A percentile compares a stretch with the other conserved stretches of the same genome.
phyloP scores from a whole-genome alignment of 1,140 invertebrate species.

The Scaptomyza hsui region DNA sequence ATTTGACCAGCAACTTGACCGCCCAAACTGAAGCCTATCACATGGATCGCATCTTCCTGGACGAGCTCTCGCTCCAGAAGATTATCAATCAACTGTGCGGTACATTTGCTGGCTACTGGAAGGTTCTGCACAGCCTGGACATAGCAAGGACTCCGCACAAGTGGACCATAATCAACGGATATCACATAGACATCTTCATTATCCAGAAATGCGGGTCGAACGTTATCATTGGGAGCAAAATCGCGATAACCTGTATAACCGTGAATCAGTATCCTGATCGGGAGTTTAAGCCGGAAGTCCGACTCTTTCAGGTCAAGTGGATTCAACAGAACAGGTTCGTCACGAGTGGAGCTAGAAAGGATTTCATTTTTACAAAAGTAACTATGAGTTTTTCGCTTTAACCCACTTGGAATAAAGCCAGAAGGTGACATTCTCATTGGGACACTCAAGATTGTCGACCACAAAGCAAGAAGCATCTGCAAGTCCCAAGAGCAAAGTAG shows the following conservation, averaged over 20 bases:
- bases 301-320: slow-evolving; percentile 83
- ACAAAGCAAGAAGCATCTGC: slow-evolving; percentile 67
- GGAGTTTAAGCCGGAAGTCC: slow-evolving; percentile 84
- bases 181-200: slow-evolving; percentile 86
- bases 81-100: slow-evolving; percentile 87
- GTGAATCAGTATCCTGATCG: slow-evolving; percentile 87
- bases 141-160: slow-evolving; percentile 86
- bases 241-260: slow-evolving; percentile 87
- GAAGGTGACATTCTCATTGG: slow-evolving; percentile 86
- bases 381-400: background rate
- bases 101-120: slow-evolving; percentile 85
- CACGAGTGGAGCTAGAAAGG: slow-evolving; percentile 69
- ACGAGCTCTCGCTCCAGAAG: slow-evolving; percentile 86
- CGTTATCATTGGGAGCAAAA: slow-evolving; percentile 86
- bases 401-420: slow-evolving; percentile 86
- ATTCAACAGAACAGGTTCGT: slow-evolving; percentile 84
- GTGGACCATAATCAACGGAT: slow-evolving; percentile 86
- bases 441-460: slow-evolving; percentile 82
- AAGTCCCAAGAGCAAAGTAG: slow-evolving; percentile 38
- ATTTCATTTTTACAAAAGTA: too few relatives aligned
- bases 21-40: slow-evolving; percentile 96
- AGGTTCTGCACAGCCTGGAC: slow-evolving; percentile 85
- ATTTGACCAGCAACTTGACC: slow-evolving; percentile 93
- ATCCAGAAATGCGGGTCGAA: slow-evolving; percentile 85
- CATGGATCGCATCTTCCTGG: slow-evolving; percentile 87